Percentiles rank a stretch among this genome's conserved stretches.
Conservation (phyloP, 2,888 invertebrate species). For the Drosophila fulvimacula region DNA sequence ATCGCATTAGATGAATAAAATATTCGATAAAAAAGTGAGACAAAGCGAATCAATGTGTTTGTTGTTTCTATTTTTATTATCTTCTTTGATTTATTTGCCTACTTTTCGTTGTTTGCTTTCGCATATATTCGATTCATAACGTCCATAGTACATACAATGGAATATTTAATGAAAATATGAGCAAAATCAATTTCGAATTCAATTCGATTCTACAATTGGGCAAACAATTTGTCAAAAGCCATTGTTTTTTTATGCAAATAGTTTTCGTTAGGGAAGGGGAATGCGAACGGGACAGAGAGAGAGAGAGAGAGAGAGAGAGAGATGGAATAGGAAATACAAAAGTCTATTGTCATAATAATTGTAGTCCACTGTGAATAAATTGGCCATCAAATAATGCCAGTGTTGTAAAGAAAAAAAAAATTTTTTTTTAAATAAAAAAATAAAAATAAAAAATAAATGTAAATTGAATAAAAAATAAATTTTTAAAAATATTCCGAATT, state of each 20-base stretch:
- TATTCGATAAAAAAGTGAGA: not conserved
- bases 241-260: conserved; percentile 24
- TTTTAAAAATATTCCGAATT: not conserved
- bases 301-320: too few species aligned
- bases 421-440: too few species aligned
- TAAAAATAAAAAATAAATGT: not conserved
- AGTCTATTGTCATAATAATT: not conserved
- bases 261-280: not conserved
- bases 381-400: not conserved
- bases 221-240: conserved; percentile 11
- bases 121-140: conserved; percentile 28
- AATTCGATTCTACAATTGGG: conserved; percentile 13
- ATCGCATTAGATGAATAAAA: not conserved
- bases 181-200: conserved; percentile 18
- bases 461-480: not conserved
- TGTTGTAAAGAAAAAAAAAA: not conserved
- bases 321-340: too few species aligned
- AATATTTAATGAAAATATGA: conserved; percentile 26
- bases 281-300: not conserved
- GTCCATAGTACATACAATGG: conserved; percentile 7
- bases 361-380: not conserved
- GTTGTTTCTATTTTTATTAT: not conserved
- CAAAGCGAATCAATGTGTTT: not conserved
- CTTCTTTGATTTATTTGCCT: conserved; percentile 1
- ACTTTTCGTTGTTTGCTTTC: conserved; percentile 16